phyloP scores from a whole-genome alignment of 2,888 invertebrate species.

The Lasius platythorax region DNA sequence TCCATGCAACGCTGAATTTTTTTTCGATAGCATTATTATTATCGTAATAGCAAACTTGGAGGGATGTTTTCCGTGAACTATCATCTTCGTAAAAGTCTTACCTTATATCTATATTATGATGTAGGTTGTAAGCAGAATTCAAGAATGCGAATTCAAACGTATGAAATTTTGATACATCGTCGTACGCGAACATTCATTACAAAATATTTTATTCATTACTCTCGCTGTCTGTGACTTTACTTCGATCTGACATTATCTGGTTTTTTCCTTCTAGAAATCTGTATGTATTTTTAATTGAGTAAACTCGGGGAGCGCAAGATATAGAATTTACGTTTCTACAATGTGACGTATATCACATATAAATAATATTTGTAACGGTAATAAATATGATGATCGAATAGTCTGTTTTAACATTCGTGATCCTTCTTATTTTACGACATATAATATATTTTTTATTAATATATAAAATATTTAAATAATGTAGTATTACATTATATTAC shows the following conservation, averaged over 20 bases:
- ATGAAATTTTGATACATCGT: slow-evolving; percentile 6
- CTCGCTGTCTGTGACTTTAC: neutral
- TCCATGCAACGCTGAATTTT: neutral
- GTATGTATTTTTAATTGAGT: neutral
- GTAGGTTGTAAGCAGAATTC: neutral
- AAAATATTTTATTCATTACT: slow-evolving; percentile 31
- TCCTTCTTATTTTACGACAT: neutral
- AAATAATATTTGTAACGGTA: neutral
- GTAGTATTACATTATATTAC: neutral
- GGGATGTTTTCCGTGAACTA: neutral
- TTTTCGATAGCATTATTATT: neutral
- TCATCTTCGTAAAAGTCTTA: neutral
- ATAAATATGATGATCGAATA: neutral
- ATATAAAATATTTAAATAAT: neutral
- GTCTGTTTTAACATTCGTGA: neutral
- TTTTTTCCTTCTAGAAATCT: neutral
- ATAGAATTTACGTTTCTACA: neutral
- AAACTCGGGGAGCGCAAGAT: neutral
- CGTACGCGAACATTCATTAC: neutral
- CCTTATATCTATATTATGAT: neutral
- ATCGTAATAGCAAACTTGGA: neutral
- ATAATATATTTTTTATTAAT: neutral
- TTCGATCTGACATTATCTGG: neutral
- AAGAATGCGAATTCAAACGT: neutral
- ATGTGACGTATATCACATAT: neutral